Evolutionary conservation across 92 coral and sea anemone genomes (phyloP), one percentile per base, ranked within the genome.

Genomic region (Palythoa grandiflora): DNA sequence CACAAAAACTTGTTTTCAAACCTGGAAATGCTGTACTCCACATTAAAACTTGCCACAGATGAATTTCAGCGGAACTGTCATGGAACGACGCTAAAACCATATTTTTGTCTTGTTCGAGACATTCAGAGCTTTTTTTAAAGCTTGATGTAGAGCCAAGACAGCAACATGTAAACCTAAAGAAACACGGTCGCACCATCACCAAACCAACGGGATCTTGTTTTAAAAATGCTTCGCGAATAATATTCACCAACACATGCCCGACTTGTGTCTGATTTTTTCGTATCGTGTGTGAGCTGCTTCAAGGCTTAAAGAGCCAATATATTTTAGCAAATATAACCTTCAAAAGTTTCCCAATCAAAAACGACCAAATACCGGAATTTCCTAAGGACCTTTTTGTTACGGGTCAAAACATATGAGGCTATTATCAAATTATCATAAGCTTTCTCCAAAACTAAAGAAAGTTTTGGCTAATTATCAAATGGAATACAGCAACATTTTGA

Each of bases 31-130:
- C 61, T 9, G 47, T 5, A 3, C 20, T 84, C 50, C 80, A 60
- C 68, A 86, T 77, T 35, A 77, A 28, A 12, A 77, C 44, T 19
- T 77, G 83, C 83, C 83, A 77, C 47, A 77, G 19, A 57, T 36
- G 73, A 51, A 75, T 9, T 2, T 73, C 79, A 12, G 77, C 55
- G 17, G 60, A 52, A 20, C 44, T 70, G 44, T 83, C 77, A 68
- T 8, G 53, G 28, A 38, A 48, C 57, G 87, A 65, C 6, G 35
- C 63, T 0, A 68, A 38, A 40, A 70, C 87, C 66, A 73, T 83
- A 16, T 44, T n/a, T 38, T 68, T 38, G 37, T 47, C 65, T 28
- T 52, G 68, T 44, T 36, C 63, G 3, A 38, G 28, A 39, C 57
- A 28, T 19, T 68, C 78, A 19, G 55, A 70, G n/a, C 68, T 77